Conservation (phyloP, 2,888 invertebrate genomes). For the Lepidocyrtinus sp. region DNA sequence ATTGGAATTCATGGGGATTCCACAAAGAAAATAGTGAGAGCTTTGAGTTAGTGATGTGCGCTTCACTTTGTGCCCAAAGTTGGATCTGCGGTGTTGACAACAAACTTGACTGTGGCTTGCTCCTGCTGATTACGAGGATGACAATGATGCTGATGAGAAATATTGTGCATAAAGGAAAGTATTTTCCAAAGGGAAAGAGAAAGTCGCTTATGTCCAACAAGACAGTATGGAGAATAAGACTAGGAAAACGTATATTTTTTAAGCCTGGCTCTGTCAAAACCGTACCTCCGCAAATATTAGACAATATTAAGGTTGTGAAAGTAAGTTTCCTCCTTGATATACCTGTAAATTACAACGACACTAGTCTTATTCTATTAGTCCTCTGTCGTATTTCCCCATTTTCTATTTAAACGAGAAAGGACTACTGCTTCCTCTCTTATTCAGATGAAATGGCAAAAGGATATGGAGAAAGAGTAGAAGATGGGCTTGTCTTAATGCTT, state of each 20-base stretch:
- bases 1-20: constrained; percentile 41
- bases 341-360: constrained; percentile 42
- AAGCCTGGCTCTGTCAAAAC: neutral
- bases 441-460: constrained; percentile 5
- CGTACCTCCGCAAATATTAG: neutral
- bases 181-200: neutral
- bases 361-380: constrained; percentile 49
- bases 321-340: constrained; percentile 8
- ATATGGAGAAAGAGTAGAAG: constrained; percentile 12
- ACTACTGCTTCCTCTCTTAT: constrained; percentile 28
- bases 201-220: neutral
- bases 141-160: constrained; percentile 43
- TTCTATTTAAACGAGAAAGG: constrained; percentile 19
- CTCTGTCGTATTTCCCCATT: constrained; percentile 17
- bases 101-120: constrained; percentile 8
- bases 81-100: constrained; percentile 10
- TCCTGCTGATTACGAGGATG: constrained; percentile 21
- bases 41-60: neutral
- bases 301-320: neutral
- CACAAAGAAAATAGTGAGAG: neutral
- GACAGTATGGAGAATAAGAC: too few relatives aligned
- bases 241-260: too few relatives aligned
- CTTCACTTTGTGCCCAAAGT: too few relatives aligned
- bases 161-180: constrained; percentile 25
- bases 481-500: constrained; percentile 27